Evolutionary conservation across 2,888 invertebrate species (phyloP).

Genomic region (Diplazon laetatorius): DNA sequence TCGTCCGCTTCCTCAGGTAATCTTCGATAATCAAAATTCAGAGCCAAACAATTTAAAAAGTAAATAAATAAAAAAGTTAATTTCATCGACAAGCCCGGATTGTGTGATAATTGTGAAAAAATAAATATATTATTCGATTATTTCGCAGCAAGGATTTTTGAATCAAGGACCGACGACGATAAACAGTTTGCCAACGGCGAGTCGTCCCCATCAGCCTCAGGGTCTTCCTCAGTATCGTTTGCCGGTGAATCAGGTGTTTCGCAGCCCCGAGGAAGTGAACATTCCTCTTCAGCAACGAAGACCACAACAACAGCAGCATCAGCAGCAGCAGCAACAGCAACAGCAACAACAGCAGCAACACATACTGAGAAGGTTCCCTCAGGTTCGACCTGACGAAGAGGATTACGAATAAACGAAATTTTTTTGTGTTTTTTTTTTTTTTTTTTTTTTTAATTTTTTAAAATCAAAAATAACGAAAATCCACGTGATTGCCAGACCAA

Average conservation of each 20-base stretch:
- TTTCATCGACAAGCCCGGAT: too few relatives aligned
- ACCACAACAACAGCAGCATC: conserved; percentile 84
- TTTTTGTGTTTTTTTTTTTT: too few relatives aligned
- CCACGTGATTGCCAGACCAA: too few relatives aligned
- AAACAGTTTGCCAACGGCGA: conserved; percentile 77
- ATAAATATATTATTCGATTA: too few relatives aligned
- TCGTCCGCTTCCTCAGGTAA: conserved; percentile 73
- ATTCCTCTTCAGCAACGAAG: conserved; percentile 92
- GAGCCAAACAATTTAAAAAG: conserved; percentile 42
- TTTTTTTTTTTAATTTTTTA: too few relatives aligned
- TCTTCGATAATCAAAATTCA: conserved; percentile 61
- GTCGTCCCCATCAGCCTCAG: conserved; percentile 79
- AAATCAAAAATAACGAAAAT: too few relatives aligned
- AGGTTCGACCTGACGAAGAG: conserved; percentile 79
- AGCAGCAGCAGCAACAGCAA: conserved; percentile 80
- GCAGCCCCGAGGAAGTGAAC: conserved; percentile 93
- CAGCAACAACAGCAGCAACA: conserved; percentile 80
- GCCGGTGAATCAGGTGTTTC: conserved; percentile 88
- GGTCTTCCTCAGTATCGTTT: conserved; percentile 81
- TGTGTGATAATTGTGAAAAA: neutral
- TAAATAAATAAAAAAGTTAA: too few relatives aligned
- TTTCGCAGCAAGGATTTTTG: conserved; percentile 69
- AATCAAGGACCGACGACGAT: conserved; percentile 80
- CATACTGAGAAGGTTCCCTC: conserved; percentile 78
- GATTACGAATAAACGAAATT: conserved; percentile 78